Conservation (phyloP, 2,113 vertebrate genomes). For the Macrotis lagotis region DNA sequence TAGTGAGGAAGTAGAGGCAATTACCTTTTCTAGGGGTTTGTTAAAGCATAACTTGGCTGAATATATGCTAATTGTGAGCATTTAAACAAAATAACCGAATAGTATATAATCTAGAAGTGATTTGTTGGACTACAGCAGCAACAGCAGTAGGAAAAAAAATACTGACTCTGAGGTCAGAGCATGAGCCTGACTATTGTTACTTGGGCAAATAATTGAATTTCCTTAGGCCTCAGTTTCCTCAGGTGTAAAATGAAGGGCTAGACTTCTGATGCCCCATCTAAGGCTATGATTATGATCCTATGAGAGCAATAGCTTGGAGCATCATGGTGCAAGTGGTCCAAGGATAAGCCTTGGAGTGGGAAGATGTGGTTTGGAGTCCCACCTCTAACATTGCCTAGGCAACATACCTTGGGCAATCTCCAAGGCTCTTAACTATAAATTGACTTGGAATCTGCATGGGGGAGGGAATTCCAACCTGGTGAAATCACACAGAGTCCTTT, state of each 20-base stretch:
- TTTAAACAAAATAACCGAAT: too few species aligned
- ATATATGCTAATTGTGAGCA: background rate
- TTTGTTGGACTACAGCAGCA: background rate
- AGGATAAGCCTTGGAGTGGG: background rate
- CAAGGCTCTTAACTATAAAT: background rate
- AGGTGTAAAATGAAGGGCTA: background rate
- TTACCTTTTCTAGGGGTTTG: background rate
- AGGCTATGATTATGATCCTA: background rate
- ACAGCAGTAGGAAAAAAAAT: background rate
- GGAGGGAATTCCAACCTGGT: background rate
- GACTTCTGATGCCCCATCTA: background rate
- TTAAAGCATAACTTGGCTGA: background rate
- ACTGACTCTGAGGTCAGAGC: background rate
- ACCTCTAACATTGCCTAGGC: background rate
- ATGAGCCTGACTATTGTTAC: background rate
- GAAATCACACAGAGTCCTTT: background rate
- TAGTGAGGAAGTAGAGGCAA: background rate
- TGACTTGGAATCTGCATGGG: background rate
- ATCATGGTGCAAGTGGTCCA: background rate
- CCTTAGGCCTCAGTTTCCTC: background rate
- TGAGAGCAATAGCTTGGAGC: too few species aligned
- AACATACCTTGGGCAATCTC: too few species aligned
- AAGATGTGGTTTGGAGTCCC: background rate
- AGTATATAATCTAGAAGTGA: too few species aligned
- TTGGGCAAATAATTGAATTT: too few species aligned